These are phyloP conservation scores for Mimas tiliae DNA, from an alignment of 2,888 invertebrate genomes.

Conservation along the genomic window DNA sequence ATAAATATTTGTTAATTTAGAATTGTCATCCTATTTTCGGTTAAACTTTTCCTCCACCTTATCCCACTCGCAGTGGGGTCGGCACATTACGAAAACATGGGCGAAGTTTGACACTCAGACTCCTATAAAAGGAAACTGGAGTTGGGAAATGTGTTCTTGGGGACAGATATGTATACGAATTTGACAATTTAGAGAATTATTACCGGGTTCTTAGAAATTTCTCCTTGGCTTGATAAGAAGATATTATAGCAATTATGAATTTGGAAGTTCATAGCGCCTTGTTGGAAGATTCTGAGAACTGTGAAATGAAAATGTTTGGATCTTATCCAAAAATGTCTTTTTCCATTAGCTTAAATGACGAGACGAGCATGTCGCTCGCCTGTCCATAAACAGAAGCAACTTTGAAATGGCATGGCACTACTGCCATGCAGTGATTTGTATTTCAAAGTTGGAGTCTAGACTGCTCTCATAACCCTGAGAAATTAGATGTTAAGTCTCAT, in stretches of 20 bases:
- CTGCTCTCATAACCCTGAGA: too few relatives aligned
- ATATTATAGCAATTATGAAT: not conserved
- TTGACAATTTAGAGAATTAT: not conserved
- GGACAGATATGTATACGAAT: slow-evolving; percentile 9
- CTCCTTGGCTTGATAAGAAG: not conserved
- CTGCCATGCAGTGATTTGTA: too few relatives aligned
- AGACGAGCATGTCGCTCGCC: too few relatives aligned
- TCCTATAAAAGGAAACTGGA: slow-evolving; percentile 5
- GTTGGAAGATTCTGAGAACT: not conserved
- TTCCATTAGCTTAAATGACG: too few relatives aligned
- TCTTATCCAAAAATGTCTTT: not conserved
- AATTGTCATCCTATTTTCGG: too few relatives aligned
- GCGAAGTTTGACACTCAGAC: slow-evolving; percentile 5
- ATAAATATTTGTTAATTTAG: too few relatives aligned
- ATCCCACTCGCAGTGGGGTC: too few relatives aligned
- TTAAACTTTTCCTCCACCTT: too few relatives aligned
- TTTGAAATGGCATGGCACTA: too few relatives aligned
- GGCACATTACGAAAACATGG: slow-evolving; percentile 7
- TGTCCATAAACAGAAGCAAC: too few relatives aligned
- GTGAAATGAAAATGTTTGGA: not conserved
- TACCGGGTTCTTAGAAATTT: not conserved
- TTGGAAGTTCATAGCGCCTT: not conserved
- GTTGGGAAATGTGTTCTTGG: slow-evolving; percentile 6
- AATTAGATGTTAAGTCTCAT: too few relatives aligned
- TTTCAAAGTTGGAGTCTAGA: too few relatives aligned